phyloP scores from a whole-genome alignment of 2,113 vertebrate genomes.

The Syngnathus typhle region DNA sequence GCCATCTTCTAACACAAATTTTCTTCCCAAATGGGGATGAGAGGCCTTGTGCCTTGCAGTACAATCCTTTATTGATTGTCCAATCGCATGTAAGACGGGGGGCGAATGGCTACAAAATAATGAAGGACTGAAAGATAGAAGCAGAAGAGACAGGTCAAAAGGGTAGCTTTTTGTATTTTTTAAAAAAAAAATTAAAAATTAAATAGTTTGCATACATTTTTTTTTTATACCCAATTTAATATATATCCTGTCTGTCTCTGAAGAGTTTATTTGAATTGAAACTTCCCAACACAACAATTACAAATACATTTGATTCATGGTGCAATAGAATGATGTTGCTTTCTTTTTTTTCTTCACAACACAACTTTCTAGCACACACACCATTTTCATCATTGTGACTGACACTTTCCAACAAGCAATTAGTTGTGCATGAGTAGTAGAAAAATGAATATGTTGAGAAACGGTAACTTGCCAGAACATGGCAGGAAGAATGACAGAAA shows the following conservation, averaged over 20 bases:
- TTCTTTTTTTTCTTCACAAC: not conserved
- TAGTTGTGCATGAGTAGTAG: slow-evolving; percentile 41
- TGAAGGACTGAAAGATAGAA: slow-evolving; percentile 24
- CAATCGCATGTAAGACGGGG: slow-evolving; percentile 77
- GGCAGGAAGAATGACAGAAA: slow-evolving; percentile 12
- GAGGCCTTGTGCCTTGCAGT: slow-evolving; percentile 67
- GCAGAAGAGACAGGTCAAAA: slow-evolving; percentile 3
- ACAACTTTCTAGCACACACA: not conserved
- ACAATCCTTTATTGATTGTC: slow-evolving; percentile 88
- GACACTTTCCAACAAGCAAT: slow-evolving; percentile 36
- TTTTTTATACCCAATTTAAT: not conserved
- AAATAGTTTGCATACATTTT: no score
- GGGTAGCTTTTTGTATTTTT: not conserved
- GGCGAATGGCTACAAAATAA: slow-evolving; percentile 33
- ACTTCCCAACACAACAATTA: not conserved
- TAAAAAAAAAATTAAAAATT: no score
- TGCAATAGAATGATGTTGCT: not conserved
- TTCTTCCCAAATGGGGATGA: slow-evolving; percentile 67
- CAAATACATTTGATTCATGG: not conserved
- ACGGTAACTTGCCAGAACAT: slow-evolving; percentile 27
- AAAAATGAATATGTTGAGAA: slow-evolving; percentile 30
- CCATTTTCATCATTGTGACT: slow-evolving; percentile 23
- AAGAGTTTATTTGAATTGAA: no score
- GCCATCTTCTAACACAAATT: slow-evolving; percentile 78
- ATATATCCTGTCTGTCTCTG: not conserved